Conservation (phyloP, 1,140 invertebrate genomes). For the Amyelois transitella region DNA sequence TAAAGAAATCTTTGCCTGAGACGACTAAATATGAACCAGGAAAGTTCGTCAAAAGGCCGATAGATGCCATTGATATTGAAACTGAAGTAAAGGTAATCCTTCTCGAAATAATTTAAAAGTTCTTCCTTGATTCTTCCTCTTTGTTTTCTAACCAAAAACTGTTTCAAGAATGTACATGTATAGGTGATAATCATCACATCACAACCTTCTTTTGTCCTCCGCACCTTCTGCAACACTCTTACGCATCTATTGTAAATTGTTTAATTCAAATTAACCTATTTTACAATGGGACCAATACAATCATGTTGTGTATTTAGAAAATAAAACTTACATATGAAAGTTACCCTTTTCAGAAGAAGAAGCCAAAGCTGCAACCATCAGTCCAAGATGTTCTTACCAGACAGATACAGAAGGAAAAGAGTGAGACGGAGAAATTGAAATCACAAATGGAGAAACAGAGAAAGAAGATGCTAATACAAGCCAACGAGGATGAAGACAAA, state of each 20-base stretch:
- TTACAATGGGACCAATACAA: too few species aligned
- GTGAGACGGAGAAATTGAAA: slow-evolving; percentile 42
- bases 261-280: too few species aligned
- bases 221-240: too few species aligned
- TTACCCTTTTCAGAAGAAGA: slow-evolving; percentile 41
- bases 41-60: slow-evolving; percentile 51
- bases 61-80: slow-evolving; percentile 14
- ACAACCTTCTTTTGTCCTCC: too few species aligned
- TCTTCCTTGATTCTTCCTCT: too few species aligned
- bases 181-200: too few species aligned
- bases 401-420: slow-evolving; percentile 48
- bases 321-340: neutral
- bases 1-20: slow-evolving; percentile 35
- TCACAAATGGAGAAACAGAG: slow-evolving; percentile 68
- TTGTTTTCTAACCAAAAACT: too few species aligned
- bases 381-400: slow-evolving; percentile 39
- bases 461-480: slow-evolving; percentile 78
- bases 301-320: too few species aligned
- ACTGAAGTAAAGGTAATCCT: slow-evolving; percentile 28
- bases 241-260: too few species aligned
- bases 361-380: slow-evolving; percentile 26
- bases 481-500: slow-evolving; percentile 86
- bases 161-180: too few species aligned
- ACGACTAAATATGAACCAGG: slow-evolving; percentile 27
- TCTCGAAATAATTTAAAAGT: neutral